Conservation (phyloP, 2,113 vertebrate genomes). For the Anseranas semipalmata region DNA sequence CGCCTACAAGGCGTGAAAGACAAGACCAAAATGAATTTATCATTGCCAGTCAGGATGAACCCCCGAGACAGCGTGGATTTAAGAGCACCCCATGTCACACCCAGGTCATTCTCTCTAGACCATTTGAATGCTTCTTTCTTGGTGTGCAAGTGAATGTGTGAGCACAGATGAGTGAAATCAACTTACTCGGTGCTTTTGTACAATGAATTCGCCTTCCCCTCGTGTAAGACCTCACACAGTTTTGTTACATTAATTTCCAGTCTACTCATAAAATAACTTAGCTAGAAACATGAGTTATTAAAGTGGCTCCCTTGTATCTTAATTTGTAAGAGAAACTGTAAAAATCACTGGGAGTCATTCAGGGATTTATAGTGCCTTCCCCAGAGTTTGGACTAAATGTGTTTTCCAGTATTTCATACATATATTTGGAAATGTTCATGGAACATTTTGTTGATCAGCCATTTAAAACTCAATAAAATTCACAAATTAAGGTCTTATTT, state of each 20-base stretch:
- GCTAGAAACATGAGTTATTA: background rate
- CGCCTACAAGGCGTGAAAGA: background rate
- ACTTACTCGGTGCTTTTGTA: background rate
- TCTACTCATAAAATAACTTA: background rate
- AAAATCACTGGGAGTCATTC: background rate
- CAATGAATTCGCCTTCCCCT: background rate
- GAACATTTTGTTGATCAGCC: background rate
- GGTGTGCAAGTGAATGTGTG: background rate
- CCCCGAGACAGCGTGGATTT: background rate
- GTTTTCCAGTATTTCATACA: background rate
- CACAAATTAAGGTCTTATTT: background rate
- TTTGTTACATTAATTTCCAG: background rate
- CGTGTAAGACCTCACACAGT: background rate
- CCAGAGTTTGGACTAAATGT: background rate
- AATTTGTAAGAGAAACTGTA: background rate
- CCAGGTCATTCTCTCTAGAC: background rate
- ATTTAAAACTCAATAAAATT: background rate
- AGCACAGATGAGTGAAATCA: background rate
- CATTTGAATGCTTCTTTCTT: background rate
- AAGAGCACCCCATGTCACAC: background rate
- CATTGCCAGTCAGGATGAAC: background rate
- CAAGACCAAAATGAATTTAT: background rate
- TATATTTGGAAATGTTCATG: background rate
- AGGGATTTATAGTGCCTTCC: background rate
- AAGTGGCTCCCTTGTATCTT: background rate